These are phyloP conservation scores for Heteropelma amictum DNA, from an alignment of 2,888 invertebrate genomes.

Conservation along the genomic window DNA sequence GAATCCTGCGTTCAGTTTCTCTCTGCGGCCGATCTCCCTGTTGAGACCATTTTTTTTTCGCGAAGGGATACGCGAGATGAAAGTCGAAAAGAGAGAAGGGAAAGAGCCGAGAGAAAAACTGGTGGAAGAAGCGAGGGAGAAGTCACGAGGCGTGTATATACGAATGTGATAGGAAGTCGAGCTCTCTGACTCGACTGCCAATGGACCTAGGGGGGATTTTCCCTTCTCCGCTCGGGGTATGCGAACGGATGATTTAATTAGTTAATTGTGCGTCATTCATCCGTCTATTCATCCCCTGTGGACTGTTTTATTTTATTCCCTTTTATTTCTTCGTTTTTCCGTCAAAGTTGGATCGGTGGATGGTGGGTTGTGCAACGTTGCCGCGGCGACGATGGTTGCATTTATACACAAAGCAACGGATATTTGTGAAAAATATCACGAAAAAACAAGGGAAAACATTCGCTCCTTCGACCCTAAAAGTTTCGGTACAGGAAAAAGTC, in stretches of 20 bases:
- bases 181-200: slow-evolving; percentile 54
- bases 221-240: slow-evolving; percentile 67
- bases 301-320: slow-evolving; percentile 39
- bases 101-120: slow-evolving; percentile 37
- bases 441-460: background rate
- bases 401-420: background rate
- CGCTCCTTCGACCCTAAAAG: background rate
- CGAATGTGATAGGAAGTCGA: slow-evolving; percentile 42
- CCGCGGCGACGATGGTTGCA: background rate
- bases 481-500: too few relatives aligned
- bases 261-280: slow-evolving; percentile 78
- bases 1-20: slow-evolving; percentile 23
- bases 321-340: slow-evolving; percentile 58
- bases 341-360: slow-evolving; percentile 13
- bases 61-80: slow-evolving; percentile 8
- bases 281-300: slow-evolving; percentile 76
- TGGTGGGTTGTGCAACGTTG: background rate
- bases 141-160: slow-evolving; percentile 66
- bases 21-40: slow-evolving; percentile 3
- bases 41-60: slow-evolving; percentile 8
- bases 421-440: background rate
- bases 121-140: slow-evolving; percentile 43
- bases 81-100: slow-evolving; percentile 27
- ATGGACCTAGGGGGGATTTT: slow-evolving; percentile 12
- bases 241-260: slow-evolving; percentile 76